These are phyloP conservation scores for Meandrusa payeni DNA, from an alignment of 2,888 invertebrate species.

Conservation along the genomic window DNA sequence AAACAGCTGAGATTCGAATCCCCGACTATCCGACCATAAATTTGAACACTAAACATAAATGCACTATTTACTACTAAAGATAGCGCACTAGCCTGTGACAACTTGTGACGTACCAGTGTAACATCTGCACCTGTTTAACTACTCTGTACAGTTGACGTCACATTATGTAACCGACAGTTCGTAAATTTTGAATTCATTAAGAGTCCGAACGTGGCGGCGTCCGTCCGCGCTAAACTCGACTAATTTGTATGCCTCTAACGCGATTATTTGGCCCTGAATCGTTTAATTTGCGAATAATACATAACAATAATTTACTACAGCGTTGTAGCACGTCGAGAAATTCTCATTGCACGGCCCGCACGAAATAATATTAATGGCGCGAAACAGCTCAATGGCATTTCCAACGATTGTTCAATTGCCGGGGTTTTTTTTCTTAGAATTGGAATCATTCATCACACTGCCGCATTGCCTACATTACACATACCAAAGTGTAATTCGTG, in stretches of 20 bases:
- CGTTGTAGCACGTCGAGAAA: constrained; percentile 9
- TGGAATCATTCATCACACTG: too few species aligned
- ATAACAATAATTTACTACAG: constrained; percentile 21
- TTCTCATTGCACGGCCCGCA: constrained; percentile 13
- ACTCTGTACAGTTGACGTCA: constrained; percentile 39
- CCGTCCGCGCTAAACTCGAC: constrained; percentile 25
- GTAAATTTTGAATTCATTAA: constrained; percentile 56
- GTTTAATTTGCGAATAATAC: constrained; percentile 41
- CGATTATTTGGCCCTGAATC: constrained; percentile 46
- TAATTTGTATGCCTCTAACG: constrained; percentile 46
- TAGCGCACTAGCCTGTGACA: not conserved
- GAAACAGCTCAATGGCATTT: constrained; percentile 15
- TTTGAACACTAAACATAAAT: too few species aligned
- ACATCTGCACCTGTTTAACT: too few species aligned
- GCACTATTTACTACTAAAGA: not conserved
- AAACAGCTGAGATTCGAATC: too few species aligned
- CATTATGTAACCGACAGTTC: constrained; percentile 45
- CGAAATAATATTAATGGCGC: constrained; percentile 10
- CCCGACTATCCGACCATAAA: too few species aligned
- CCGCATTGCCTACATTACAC: too few species aligned
- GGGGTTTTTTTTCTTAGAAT: constrained; percentile 10
- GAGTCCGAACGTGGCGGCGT: constrained; percentile 48
- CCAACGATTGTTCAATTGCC: constrained; percentile 5
- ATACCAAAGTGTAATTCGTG: too few species aligned
- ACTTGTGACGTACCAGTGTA: too few species aligned